A percentile compares a stretch with the other conserved stretches of the same genome.
Evolutionary conservation across 2,888 invertebrate species (phyloP).

Genomic region (Dysmachus trigonus): DNA sequence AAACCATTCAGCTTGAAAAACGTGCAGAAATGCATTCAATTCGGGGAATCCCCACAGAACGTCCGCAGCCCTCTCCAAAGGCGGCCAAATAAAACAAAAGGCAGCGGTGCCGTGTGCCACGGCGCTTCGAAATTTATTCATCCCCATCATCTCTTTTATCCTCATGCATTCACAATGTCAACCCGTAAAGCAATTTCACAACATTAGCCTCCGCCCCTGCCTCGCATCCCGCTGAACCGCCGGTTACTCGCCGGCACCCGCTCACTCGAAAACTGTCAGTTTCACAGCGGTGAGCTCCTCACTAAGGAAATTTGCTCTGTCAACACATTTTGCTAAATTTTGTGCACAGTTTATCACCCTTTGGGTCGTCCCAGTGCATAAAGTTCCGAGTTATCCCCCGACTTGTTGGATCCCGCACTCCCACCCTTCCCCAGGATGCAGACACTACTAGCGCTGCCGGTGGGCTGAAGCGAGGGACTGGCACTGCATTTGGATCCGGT

Average conservation of each 20-base stretch:
- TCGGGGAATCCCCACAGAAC: background rate
- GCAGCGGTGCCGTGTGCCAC: background rate
- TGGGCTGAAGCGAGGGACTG: background rate
- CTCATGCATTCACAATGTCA: constrained; percentile 42
- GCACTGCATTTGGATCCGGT: constrained; percentile 1
- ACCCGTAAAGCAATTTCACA: constrained; percentile 36
- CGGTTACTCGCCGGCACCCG: background rate
- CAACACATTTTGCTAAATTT: constrained; percentile 43
- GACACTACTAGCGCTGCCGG: background rate
- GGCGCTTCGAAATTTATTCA: constrained; percentile 34
- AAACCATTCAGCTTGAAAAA: background rate
- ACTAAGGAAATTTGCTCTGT: constrained; percentile 40
- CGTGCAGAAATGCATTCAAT: background rate
- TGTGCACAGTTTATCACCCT: constrained; percentile 44
- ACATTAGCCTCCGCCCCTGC: constrained; percentile 19
- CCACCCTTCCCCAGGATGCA: background rate
- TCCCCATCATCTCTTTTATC: constrained; percentile 36
- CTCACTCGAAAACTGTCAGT: constrained; percentile 32
- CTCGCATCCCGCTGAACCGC: background rate
- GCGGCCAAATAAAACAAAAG: background rate
- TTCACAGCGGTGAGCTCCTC: constrained; percentile 27
- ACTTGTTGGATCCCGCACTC: constrained; percentile 2
- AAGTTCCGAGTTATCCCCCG: constrained; percentile 12
- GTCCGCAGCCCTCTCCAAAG: background rate
- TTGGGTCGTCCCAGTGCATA: constrained; percentile 20